Base-by-base conservation (phyloP, 2,113 vertebrate genomes). In the Chionodraco myersi region DNA sequence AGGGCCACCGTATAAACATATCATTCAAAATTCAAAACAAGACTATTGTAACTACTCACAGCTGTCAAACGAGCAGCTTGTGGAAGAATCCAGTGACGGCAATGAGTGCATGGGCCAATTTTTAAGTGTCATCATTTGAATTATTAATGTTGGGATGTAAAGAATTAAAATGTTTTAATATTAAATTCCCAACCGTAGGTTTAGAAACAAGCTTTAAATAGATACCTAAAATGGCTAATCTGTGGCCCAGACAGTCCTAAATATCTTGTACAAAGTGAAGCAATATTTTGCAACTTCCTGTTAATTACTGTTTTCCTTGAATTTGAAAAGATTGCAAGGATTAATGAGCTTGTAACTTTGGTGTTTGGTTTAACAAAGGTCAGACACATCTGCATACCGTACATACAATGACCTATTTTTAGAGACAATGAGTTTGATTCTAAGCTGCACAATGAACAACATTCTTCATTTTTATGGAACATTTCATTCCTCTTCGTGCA, bases 401-500 rank as follows among this genome's bases (percentile, higher is more conserved):
- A 36, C 14, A 21, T 54, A 36, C 36, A 4, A 13, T 14, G 51
- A 51, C n/a, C 12, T 47, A 18, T 10, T 41, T 48, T 57, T 16
- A n/a, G 12, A 70, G 30, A 56, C 18, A 66, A 23, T 2, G 54
- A 56, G 8, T 23, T 13, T 6, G 0, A 45, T 59, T 61, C 63
- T 81, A 30, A 10, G 48, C 13, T 26, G 13, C 53, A 53, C 48
- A 67, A 63, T 56, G 49, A 62, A 62, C 48, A 83, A 69, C 16
- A 77, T 81, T 72, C 53, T 34, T 77, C 14, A 1, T 58, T 26
- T 21, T 74, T 69, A 47, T n/a, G 26, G 69, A 77, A 75, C 66
- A 60, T 52, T 57, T 5, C 36, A 58, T 78, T 71, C 41, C 26
- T 57, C 49, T 53, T 15, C 3, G 41, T 60, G 49, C 56, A 23